A percentile compares a stretch with the other conserved stretches of the same genome.
Conservation (phyloP, 2,888 invertebrate species). For the Nysson spinosus region DNA sequence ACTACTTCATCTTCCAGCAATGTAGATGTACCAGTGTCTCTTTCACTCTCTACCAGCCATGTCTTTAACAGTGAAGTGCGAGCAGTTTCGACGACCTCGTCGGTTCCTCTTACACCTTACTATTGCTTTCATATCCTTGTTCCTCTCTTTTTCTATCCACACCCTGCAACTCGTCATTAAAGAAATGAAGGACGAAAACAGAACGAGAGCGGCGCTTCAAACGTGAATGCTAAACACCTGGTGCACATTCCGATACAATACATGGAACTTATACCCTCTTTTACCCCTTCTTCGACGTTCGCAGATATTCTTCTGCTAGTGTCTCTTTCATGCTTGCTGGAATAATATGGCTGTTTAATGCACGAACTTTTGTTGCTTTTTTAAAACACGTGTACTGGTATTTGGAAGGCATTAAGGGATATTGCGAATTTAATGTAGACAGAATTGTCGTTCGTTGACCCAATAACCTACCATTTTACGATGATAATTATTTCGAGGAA, state of each 20-base stretch:
- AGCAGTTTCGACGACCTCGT: slow-evolving; percentile 28
- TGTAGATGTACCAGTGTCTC: slow-evolving; percentile 21
- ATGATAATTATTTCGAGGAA: too few relatives aligned
- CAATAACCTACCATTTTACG: too few relatives aligned
- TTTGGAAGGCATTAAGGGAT: too few relatives aligned
- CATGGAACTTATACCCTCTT: slow-evolving; percentile 23
- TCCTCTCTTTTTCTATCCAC: slow-evolving; percentile 16
- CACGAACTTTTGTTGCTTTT: too few relatives aligned
- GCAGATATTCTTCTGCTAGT: too few relatives aligned
- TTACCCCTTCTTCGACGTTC: too few relatives aligned
- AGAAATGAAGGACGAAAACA: slow-evolving; percentile 2
- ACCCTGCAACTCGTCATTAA: not conserved
- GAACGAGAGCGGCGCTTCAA: slow-evolving; percentile 15
- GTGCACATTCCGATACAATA: slow-evolving; percentile 26
- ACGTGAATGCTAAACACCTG: slow-evolving; percentile 35
- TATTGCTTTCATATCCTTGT: slow-evolving; percentile 11
- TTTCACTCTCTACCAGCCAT: slow-evolving; percentile 8
- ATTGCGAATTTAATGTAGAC: too few relatives aligned
- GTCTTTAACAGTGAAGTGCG: slow-evolving; percentile 22
- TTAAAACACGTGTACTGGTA: too few relatives aligned
- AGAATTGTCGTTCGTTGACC: too few relatives aligned
- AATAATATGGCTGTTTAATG: too few relatives aligned
- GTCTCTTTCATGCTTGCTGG: too few relatives aligned
- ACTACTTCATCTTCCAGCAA: slow-evolving; percentile 30
- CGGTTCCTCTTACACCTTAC: slow-evolving; percentile 27